phyloP scores from a whole-genome alignment of 2,113 vertebrate genomes.

The Percina caprodes region DNA sequence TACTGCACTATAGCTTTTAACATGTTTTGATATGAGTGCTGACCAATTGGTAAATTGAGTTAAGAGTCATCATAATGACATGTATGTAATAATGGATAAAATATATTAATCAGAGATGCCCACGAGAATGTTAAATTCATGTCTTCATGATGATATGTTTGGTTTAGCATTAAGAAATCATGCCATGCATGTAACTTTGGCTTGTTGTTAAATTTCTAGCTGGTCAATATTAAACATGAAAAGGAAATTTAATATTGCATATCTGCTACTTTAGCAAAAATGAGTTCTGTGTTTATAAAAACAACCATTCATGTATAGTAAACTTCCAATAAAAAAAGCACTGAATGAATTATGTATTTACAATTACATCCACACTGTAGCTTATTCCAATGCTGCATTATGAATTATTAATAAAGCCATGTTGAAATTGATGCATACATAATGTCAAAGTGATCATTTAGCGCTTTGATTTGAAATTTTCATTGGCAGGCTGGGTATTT shows the following conservation, averaged over 20 bases:
- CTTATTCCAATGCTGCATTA: slow-evolving; percentile 1
- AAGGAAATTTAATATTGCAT: neutral
- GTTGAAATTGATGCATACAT: slow-evolving; percentile 14
- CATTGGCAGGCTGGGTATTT: neutral
- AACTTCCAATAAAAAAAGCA: neutral
- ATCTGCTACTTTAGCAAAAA: neutral
- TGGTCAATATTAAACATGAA: neutral
- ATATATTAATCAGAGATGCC: neutral
- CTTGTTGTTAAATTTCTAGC: neutral
- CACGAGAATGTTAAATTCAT: neutral
- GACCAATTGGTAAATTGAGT: neutral
- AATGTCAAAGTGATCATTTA: slow-evolving; percentile 20
- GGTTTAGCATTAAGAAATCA: neutral
- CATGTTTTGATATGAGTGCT: neutral
- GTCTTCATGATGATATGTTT: neutral
- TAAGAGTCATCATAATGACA: neutral
- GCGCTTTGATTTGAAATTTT: slow-evolving; percentile 29
- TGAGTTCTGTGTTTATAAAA: neutral
- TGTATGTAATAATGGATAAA: neutral
- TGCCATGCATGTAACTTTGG: neutral
- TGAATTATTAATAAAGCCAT: slow-evolving; percentile 15
- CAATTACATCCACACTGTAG: neutral
- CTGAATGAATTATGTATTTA: neutral
- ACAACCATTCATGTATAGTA: neutral
- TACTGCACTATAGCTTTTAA: neutral